phyloP scores from a whole-genome alignment of 1,140 invertebrate genomes.

The Drosophila erecta region DNA sequence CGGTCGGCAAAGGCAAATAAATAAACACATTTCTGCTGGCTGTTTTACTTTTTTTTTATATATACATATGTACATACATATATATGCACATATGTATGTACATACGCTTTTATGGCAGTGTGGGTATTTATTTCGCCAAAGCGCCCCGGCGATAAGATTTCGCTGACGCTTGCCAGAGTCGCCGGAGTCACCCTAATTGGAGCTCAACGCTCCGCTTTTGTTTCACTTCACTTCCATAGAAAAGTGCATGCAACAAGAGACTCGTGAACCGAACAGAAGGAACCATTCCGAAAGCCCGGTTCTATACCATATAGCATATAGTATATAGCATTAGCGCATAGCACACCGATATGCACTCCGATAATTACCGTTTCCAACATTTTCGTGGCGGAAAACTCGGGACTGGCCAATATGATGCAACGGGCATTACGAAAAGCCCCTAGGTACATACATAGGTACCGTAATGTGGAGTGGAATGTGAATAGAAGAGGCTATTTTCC shows the following conservation, averaged over 20 bases:
- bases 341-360: constrained; percentile 53
- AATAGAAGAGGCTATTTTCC: constrained; percentile 19
- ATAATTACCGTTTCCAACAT: constrained; percentile 43
- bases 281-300: constrained; percentile 28
- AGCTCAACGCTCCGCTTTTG: constrained; percentile 80
- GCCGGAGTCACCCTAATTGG: constrained; percentile 70
- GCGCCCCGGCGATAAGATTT: constrained; percentile 72
- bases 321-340: constrained; percentile 37
- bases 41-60: constrained; percentile 44
- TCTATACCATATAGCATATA: constrained; percentile 36
- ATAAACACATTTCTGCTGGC: constrained; percentile 61
- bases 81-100: constrained; percentile 1
- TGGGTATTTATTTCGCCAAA: constrained; percentile 42
- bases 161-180: constrained; percentile 69
- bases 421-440: constrained; percentile 32
- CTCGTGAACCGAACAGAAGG: constrained; percentile 66
- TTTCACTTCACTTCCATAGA: constrained; percentile 77
- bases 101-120: constrained; percentile 7
- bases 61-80: background rate
- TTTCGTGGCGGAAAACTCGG: constrained; percentile 11
- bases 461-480: constrained; percentile 28
- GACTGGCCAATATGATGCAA: constrained; percentile 47
- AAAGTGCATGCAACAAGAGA: constrained; percentile 81
- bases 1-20: constrained; percentile 48
- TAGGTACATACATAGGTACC: constrained; percentile 9